phyloP scores from a whole-genome alignment of 2,888 invertebrate genomes.

The Cantharis rufa region DNA sequence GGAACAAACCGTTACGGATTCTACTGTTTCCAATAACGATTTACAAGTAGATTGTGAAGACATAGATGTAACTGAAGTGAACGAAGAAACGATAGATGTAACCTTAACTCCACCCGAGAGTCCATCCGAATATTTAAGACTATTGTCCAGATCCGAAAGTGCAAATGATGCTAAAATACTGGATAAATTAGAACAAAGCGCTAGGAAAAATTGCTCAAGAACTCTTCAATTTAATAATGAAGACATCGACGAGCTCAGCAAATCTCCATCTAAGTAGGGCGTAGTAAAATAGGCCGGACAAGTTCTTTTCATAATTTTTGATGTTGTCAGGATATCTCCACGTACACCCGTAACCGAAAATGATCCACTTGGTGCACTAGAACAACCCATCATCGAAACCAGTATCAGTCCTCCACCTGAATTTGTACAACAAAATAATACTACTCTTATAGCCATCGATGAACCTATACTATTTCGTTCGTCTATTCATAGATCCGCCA shows the following conservation, averaged over 20 bases:
- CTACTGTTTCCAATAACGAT: constrained; percentile 31
- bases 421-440: constrained; percentile 47
- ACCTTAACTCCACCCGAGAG: constrained; percentile 61
- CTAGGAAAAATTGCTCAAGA: constrained; percentile 60
- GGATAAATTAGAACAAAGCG: constrained; percentile 65
- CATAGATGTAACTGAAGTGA: constrained; percentile 19
- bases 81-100: constrained; percentile 36
- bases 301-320: background rate
- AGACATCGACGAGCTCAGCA: constrained; percentile 40
- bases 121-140: constrained; percentile 62
- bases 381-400: constrained; percentile 45
- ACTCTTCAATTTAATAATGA: constrained; percentile 62
- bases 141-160: constrained; percentile 70
- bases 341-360: constrained; percentile 88
- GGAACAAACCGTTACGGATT: constrained; percentile 40
- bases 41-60: constrained; percentile 25
- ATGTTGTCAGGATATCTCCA: constrained; percentile 64
- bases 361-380: constrained; percentile 87
- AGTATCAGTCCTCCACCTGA: constrained; percentile 43
- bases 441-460: constrained; percentile 60
- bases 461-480: constrained; percentile 69
- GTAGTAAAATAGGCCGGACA: background rate
- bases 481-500: constrained; percentile 58
- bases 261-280: constrained; percentile 31
- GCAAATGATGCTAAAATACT: constrained; percentile 80